phyloP scores from a whole-genome alignment of 1,140 invertebrate genomes.

The Leptinotarsa texana region DNA sequence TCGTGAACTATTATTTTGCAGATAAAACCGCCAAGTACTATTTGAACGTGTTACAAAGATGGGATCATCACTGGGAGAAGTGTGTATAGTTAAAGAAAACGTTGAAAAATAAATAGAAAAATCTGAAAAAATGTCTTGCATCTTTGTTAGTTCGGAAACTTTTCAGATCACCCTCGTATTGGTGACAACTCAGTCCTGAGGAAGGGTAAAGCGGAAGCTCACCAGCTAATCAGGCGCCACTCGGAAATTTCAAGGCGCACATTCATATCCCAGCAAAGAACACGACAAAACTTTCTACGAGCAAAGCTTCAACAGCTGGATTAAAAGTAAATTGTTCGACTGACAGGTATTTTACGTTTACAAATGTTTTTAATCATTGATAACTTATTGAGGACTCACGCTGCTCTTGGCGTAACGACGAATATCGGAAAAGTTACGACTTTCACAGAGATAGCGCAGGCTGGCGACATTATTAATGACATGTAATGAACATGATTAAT shows the following conservation, averaged over 20 bases:
- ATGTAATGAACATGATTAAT: no score
- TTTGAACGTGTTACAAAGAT: no score
- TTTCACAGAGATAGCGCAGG: neutral
- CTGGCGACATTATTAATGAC: no score
- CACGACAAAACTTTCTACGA: neutral
- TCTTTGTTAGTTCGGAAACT: no score
- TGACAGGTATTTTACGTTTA: neutral
- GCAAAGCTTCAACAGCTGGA: neutral
- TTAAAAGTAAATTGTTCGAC: neutral
- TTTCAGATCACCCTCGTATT: no score
- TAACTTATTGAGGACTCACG: neutral
- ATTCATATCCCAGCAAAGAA: neutral
- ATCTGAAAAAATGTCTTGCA: no score
- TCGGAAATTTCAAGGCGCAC: neutral
- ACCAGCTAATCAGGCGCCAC: neutral
- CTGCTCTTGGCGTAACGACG: neutral
- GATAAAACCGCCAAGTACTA: no score
- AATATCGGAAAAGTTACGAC: constrained; percentile 1
- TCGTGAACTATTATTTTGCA: no score
- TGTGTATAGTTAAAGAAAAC: no score
- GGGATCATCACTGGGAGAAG: no score
- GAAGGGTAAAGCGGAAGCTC: neutral
- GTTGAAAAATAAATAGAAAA: no score
- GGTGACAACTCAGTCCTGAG: neutral
- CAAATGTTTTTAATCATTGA: neutral